phyloP scores from a whole-genome alignment of 1,140 invertebrate species.

The Heterodera carotae region DNA sequence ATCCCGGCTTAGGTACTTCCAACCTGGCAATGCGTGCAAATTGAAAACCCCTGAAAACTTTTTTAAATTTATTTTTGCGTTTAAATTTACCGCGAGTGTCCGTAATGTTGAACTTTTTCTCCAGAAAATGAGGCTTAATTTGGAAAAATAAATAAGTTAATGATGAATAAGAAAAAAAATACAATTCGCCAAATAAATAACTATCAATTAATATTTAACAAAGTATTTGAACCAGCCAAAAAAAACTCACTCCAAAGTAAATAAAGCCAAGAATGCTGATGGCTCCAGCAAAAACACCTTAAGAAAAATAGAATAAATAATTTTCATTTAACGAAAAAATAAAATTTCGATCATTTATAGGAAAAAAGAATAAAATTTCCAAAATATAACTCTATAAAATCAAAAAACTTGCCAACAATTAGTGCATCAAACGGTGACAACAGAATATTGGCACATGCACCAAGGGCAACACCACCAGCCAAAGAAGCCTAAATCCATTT shows the following conservation, averaged over 20 bases:
- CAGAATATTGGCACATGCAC: slow-evolving; percentile 70
- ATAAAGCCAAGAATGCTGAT: slow-evolving; percentile 63
- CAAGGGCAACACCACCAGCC: slow-evolving; percentile 69
- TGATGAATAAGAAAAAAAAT: slow-evolving; percentile 19
- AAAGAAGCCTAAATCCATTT: slow-evolving; percentile 63
- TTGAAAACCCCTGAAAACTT: slow-evolving; percentile 65
- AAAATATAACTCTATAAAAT: background rate
- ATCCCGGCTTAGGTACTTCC: no score
- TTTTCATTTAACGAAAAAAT: background rate
- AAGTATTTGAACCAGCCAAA: no score
- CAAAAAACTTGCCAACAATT: slow-evolving; percentile 62
- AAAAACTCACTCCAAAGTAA: slow-evolving; percentile 64
- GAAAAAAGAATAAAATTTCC: no score
- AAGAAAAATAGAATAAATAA: background rate
- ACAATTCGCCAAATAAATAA: no score
- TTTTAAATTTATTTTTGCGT: background rate
- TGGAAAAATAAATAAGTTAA: slow-evolving; percentile 21
- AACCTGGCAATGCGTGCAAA: slow-evolving; percentile 68
- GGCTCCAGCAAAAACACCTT: slow-evolving; percentile 62
- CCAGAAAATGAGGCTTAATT: slow-evolving; percentile 43
- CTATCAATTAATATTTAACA: no score
- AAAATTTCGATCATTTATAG: no score
- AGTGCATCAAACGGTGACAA: slow-evolving; percentile 68
- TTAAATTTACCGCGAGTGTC: slow-evolving; percentile 66
- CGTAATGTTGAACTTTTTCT: slow-evolving; percentile 65